These are phyloP conservation scores for Ciconia boyciana DNA, from an alignment of 2,113 vertebrate species.

Conservation along the genomic window DNA sequence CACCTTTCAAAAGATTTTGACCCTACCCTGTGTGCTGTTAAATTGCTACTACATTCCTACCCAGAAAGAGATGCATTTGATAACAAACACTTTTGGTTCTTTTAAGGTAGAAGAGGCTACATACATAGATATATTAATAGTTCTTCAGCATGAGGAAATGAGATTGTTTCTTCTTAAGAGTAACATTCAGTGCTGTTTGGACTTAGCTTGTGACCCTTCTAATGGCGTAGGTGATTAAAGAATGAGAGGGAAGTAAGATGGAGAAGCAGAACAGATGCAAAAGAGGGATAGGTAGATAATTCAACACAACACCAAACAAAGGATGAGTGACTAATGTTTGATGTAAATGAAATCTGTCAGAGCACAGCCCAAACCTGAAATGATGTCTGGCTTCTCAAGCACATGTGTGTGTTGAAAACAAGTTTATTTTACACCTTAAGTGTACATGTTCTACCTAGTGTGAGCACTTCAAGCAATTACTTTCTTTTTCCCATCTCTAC, in stretches of 20 bases:
- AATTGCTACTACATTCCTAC: not conserved
- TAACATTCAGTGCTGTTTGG: not conserved
- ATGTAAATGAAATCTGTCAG: not conserved
- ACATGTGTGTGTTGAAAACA: not conserved
- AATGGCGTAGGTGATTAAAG: not conserved
- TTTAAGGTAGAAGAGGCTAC: not conserved
- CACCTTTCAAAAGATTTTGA: not conserved
- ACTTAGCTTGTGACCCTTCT: not conserved
- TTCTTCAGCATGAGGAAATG: not conserved
- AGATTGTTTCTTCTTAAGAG: not conserved
- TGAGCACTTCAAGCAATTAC: not conserved
- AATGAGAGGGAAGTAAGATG: not conserved
- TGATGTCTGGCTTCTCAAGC: not conserved
- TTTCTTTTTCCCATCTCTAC: not conserved
- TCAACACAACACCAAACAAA: not conserved
- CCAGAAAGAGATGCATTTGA: not conserved
- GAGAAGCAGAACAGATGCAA: not conserved
- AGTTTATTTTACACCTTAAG: not conserved
- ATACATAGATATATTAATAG: not conserved
- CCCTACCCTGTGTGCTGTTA: not conserved
- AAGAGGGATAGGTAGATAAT: not conserved
- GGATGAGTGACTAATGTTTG: not conserved
- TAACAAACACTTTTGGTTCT: not conserved
- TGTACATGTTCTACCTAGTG: accelerated
- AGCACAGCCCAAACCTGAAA: not conserved